Evolutionary conservation across 2,888 invertebrate species (phyloP), one percentile per base, ranked within the genome.

Genomic region (Chymomyza fuscimana): DNA sequence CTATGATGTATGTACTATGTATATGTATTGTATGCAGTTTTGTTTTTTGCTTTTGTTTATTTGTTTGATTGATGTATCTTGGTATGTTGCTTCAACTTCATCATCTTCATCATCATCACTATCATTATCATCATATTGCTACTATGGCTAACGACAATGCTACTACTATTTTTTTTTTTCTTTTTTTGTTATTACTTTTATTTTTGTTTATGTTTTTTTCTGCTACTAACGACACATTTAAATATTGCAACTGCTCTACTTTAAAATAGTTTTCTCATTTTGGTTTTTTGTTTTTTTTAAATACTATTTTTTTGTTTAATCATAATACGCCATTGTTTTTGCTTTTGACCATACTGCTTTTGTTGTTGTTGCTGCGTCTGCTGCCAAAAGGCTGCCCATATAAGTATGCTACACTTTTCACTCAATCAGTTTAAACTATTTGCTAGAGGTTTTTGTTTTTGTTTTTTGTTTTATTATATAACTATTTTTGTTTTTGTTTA

Each of bases 241-340:
- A 87, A 86, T 86, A 86, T 77, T 86, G 87, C 87, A 86, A 87
- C 87, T 86, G 83, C 83, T 83, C 85, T 86, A 86, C 87, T 77
- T 86, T 86, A 86, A 86, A 86, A 86, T 86, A 86, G 85, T 87
- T 81, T 78, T 77, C 58, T 70, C 19, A 12, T 65, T 75, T 60
- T 74, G 65, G 66, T 65, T 65, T 74, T 68, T 32, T 50, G 63
- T 71, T 74, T 64, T 67, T 4, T 74, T 69, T 62, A 69, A 63
- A 12, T 46, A 65, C 63, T 63, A 73, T 62, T 54, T 76, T 29
- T 32, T 5, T 19, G 10, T 22, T 54, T 22, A 54, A 70, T 70
- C 77, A 69, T 46, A 7, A 36, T 40, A 63, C 50, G 52, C 56
- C 62, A 63, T 65, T 74, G 73, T 66, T 74, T 36, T 12, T 63